These are phyloP conservation scores for Drosophila paramelanica DNA, from an alignment of 2,888 invertebrate species.

Conservation along the genomic window DNA sequence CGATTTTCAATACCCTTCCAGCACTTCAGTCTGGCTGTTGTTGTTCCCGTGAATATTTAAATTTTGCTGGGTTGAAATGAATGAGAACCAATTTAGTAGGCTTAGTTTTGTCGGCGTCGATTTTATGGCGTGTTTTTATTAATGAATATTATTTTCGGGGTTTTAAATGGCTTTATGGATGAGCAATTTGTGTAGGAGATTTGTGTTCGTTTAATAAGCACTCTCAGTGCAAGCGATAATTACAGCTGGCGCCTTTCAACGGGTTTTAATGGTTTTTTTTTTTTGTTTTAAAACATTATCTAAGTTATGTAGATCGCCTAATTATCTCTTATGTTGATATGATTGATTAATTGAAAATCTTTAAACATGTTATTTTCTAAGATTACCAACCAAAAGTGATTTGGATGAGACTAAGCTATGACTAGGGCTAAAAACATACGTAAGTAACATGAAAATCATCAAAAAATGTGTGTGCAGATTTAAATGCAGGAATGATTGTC, in stretches of 20 bases:
- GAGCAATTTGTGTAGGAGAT: constrained; percentile 14
- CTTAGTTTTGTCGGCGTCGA: constrained; percentile 11
- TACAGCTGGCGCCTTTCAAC: constrained; percentile 36
- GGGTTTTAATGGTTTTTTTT: background rate
- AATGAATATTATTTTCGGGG: constrained; percentile 43
- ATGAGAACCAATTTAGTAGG: constrained; percentile 56
- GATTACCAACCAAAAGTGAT: too few relatives aligned
- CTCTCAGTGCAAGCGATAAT: constrained; percentile 4
- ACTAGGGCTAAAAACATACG: too few relatives aligned
- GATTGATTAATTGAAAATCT: too few relatives aligned
- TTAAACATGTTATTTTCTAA: too few relatives aligned
- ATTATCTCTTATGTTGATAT: too few relatives aligned
- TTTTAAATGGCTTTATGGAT: constrained; percentile 30
- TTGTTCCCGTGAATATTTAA: constrained; percentile 63
- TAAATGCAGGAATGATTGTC: too few relatives aligned
- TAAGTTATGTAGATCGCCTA: too few relatives aligned
- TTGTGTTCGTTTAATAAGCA: background rate
- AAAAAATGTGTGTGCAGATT: too few relatives aligned
- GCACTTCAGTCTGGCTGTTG: constrained; percentile 41
- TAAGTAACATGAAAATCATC: too few relatives aligned
- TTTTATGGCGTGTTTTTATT: constrained; percentile 42
- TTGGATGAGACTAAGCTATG: too few relatives aligned
- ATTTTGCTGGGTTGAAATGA: constrained; percentile 81
- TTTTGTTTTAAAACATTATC: background rate
- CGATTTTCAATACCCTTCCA: constrained; percentile 54